These are phyloP conservation scores for Lordiphosa andalusiaca DNA, from an alignment of 2,888 invertebrate genomes.

Conservation along the genomic window DNA sequence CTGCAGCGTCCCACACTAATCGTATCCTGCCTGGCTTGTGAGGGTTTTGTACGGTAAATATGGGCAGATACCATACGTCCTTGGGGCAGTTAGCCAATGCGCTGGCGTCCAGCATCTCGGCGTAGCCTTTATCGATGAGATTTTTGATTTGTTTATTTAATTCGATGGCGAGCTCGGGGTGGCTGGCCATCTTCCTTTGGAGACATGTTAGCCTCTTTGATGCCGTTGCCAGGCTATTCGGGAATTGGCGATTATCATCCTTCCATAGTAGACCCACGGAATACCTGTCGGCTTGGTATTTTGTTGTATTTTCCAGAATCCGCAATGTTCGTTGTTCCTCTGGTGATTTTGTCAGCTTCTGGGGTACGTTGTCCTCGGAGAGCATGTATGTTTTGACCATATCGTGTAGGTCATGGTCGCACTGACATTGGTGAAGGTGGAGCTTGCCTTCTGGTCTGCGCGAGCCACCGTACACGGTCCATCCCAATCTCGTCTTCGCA, in stretches of 20 bases:
- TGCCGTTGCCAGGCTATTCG: not conserved
- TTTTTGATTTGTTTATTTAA: too few relatives aligned
- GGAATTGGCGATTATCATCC: not conserved
- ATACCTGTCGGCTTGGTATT: not conserved
- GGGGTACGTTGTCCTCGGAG: too few relatives aligned
- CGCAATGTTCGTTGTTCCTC: conserved; percentile 42
- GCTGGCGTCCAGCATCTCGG: not conserved
- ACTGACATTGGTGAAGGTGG: too few relatives aligned
- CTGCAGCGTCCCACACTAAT: not conserved
- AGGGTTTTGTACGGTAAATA: not conserved
- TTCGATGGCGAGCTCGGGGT: not conserved
- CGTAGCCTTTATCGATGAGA: not conserved
- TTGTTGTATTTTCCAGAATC: conserved; percentile 1
- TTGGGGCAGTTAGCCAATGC: too few relatives aligned
- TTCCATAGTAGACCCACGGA: not conserved
- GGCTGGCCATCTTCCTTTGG: not conserved
- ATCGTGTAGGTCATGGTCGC: too few relatives aligned
- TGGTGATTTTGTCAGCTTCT: not conserved
- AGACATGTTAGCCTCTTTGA: not conserved
- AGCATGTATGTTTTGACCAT: too few relatives aligned
- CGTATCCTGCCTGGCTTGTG: not conserved
- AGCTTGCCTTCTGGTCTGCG: too few relatives aligned
- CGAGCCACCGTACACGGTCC: too few relatives aligned
- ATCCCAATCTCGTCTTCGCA: too few relatives aligned
- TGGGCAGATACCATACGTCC: not conserved